Conservation (phyloP, 2,888 invertebrate genomes). For the Leptopterna dolabrata region DNA sequence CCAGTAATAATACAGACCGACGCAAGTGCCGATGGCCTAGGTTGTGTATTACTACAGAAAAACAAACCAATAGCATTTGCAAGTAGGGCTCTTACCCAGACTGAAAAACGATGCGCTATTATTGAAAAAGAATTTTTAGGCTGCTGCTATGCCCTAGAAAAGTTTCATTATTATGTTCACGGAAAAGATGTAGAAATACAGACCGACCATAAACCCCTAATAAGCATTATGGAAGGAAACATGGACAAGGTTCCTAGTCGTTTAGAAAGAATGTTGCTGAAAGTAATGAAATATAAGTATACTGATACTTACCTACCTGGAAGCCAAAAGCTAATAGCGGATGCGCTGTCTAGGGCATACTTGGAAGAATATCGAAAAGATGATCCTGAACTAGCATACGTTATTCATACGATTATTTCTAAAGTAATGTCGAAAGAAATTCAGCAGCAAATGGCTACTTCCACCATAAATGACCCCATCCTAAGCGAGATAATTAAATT, state of each 20-base stretch:
- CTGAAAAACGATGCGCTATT: background rate
- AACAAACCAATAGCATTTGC: conserved; percentile 22
- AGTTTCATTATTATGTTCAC: background rate
- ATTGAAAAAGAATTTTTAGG: conserved; percentile 21
- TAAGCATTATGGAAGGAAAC: background rate
- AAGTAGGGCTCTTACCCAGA: background rate
- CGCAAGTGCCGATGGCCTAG: too few species aligned
- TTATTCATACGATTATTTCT: background rate
- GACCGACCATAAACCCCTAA: conserved; percentile 27
- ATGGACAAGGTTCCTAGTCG: conserved; percentile 24
- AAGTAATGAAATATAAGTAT: background rate
- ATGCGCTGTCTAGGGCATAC: background rate
- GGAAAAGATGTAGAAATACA: background rate
- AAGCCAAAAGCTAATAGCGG: conserved; percentile 7
- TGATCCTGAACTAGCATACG: conserved; percentile 9
- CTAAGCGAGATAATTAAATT: background rate
- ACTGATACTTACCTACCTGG: conserved; percentile 5
- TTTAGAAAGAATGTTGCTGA: background rate
- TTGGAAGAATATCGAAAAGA: background rate
- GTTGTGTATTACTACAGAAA: too few species aligned
- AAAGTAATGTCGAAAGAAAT: background rate
- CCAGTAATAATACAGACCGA: too few species aligned
- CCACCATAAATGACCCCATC: background rate
- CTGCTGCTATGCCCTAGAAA: too few species aligned
- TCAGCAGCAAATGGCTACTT: background rate